phyloP scores from a whole-genome alignment of 2,888 invertebrate species.

The Campaea margaritaria region DNA sequence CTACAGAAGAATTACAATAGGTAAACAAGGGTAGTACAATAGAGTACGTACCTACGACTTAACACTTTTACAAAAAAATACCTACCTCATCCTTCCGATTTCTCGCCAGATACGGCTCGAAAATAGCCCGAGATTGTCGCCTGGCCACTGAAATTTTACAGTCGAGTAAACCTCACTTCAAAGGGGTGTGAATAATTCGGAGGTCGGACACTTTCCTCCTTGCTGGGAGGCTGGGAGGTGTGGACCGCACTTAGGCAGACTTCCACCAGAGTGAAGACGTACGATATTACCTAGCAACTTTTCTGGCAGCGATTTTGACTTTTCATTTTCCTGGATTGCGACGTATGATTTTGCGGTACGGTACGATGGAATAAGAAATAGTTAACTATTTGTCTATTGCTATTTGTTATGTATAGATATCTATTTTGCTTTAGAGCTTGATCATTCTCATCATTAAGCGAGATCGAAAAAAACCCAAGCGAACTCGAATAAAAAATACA shows the following conservation, averaged over 20 bases:
- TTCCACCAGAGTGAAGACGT: slow-evolving; percentile 20
- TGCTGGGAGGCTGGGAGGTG: slow-evolving; percentile 1
- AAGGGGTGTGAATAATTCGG: slow-evolving; percentile 41
- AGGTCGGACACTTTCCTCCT: slow-evolving; percentile 34
- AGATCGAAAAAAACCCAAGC: too few relatives aligned
- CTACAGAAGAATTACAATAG: too few relatives aligned
- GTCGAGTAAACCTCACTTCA: slow-evolving; percentile 40
- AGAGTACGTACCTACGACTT: not conserved
- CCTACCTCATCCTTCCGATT: not conserved
- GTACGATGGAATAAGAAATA: too few relatives aligned
- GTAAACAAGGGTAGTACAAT: too few relatives aligned
- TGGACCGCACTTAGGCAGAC: slow-evolving; percentile 20
- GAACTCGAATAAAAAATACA: too few relatives aligned
- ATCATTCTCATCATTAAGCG: too few relatives aligned
- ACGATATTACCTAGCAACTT: slow-evolving; percentile 6
- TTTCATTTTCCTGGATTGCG: too few relatives aligned
- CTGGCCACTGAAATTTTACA: slow-evolving; percentile 39
- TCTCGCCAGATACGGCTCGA: slow-evolving; percentile 17
- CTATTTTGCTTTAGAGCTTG: too few relatives aligned
- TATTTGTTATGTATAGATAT: too few relatives aligned
- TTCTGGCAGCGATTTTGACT: not conserved
- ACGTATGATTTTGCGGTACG: too few relatives aligned
- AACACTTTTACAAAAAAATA: not conserved
- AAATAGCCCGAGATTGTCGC: slow-evolving; percentile 31
- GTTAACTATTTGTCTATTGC: too few relatives aligned